Base-by-base conservation (phyloP, 1,140 invertebrate species). In the Cotesia glomerata region DNA sequence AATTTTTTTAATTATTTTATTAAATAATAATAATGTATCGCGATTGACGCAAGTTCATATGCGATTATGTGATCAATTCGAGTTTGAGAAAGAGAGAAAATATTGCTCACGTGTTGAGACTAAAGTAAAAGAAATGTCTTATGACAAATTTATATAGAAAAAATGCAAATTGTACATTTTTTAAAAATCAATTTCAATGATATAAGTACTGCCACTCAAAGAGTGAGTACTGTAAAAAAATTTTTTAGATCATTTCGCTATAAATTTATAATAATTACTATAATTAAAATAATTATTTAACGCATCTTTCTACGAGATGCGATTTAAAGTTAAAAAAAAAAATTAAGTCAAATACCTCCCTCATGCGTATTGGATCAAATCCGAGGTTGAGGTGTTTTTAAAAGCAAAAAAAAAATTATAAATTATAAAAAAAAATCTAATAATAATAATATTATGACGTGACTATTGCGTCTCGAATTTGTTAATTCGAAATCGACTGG, bases 201-300 rank as follows among this genome's bases (percentile, higher is more conserved):
- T 62, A 63, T 45, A 45, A 45, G 39, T 45, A 39, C 71, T 84
- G 56, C 51, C 66, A 68, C 34, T 39, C 16, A 4, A 39, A n/a
- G 51, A 39, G 51, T 58, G 54, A 32, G 58, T 85, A 83, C 39
- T 79, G 85, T 80, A 82, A 79, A 79, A 78, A 74, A 76, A 76
- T 75, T 81, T 78, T 82, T 79, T 76, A 69, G 69, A 76, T 74
- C 58, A 72, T 58, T 71, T 62, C 32, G 64, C 59, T 72, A 69
- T 56, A 72, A 72, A 75, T 75, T 75, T 75, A 72, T 69, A 71
- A 66, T 75, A 64, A 68, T 61, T 74, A 73, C 69, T 75, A 64
- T 71, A 61, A 71, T 74, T 70, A 49, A 45, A 45, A 45, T 45
- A 45, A 45, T 45, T 45, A 36, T 39, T 62, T 56, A 67, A 7